Conservation (phyloP, 2,113 vertebrate genomes). For the Phodopus roborovskii region DNA sequence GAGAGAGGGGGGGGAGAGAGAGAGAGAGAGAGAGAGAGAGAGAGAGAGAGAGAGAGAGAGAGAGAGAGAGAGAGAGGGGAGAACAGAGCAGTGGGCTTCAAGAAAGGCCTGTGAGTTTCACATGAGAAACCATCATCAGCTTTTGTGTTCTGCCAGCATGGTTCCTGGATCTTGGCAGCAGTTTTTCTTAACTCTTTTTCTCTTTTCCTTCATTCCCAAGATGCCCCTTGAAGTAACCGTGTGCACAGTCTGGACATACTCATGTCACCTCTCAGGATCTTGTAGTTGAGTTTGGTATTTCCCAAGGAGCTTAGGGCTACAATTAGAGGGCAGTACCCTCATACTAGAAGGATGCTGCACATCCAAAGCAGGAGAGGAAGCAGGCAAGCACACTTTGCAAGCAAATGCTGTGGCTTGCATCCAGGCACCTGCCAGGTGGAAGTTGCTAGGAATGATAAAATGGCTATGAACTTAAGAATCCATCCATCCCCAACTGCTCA, state of each 20-base stretch:
- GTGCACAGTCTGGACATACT: not conserved
- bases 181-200: not conserved
- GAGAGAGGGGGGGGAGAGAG: not conserved
- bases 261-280: not conserved
- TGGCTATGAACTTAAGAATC: constrained; percentile 33
- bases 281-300: not conserved
- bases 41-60: not conserved
- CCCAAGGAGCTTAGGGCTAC: not conserved
- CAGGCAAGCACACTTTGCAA: not conserved
- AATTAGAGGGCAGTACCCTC: not conserved
- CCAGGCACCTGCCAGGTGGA: constrained; percentile 73
- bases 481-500: constrained; percentile 46
- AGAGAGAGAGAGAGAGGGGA: not conserved
- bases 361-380: not conserved
- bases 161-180: not conserved
- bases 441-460: constrained; percentile 64
- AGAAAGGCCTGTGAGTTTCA: constrained; percentile 12
- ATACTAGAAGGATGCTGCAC: not conserved
- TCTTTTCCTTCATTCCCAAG: not conserved
- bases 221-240: constrained; percentile 5
- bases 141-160: not conserved
- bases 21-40: not conserved
- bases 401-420: constrained; percentile 16
- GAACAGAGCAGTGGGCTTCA: not conserved
- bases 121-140: not conserved